Percentiles rank a stretch among this genome's conserved stretches.
phyloP scores from a whole-genome alignment of 2,113 vertebrate species.

The Rhinoptilus africanus region DNA sequence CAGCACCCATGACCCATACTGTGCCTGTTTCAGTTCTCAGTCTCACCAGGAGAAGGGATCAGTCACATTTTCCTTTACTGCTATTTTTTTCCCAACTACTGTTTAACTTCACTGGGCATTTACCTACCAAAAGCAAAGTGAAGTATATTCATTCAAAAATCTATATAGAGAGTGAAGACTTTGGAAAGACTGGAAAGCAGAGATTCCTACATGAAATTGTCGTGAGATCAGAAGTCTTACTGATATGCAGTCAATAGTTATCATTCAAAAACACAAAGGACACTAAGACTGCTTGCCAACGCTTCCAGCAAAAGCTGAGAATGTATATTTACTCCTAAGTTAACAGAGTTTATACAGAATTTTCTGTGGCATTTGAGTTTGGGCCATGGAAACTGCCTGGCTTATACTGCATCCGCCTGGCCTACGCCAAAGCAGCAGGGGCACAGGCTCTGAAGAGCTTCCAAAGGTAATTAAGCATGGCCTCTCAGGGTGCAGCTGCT shows the following conservation, averaged over 20 bases:
- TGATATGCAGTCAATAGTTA: background rate
- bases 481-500: background rate
- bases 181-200: background rate
- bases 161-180: background rate
- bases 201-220: background rate
- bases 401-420: background rate
- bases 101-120: background rate
- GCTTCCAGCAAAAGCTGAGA: background rate
- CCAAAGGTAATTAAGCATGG: background rate
- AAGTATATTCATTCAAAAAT: background rate
- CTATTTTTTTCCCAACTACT: background rate
- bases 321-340: rapidly evolving
- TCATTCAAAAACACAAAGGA: background rate
- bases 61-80: background rate
- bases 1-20: background rate
- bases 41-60: background rate
- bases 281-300: background rate
- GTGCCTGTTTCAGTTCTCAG: background rate
- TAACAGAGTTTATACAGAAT: background rate
- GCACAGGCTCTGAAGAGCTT: background rate
- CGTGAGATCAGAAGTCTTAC: rapidly evolving
- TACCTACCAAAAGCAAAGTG: background rate
- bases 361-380: background rate
- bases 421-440: background rate
- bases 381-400: background rate